phyloP scores from a whole-genome alignment of 23 tunicate species.

The Trididemnum nubilum region DNA sequence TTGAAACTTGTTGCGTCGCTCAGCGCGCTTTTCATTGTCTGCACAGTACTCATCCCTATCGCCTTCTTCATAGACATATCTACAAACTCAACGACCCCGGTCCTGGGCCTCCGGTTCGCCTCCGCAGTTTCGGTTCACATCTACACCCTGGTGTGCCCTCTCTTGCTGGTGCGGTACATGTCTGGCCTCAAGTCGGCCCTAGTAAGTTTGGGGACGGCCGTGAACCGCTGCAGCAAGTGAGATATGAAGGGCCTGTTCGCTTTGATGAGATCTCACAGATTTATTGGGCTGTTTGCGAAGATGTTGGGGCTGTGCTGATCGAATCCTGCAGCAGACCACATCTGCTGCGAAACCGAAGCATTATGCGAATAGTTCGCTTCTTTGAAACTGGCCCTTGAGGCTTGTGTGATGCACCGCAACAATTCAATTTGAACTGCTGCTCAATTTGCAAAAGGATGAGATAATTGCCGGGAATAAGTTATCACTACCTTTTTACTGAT shows the following conservation, averaged over 20 bases:
- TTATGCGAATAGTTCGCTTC: too few relatives aligned
- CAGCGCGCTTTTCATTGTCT: conserved; percentile 32
- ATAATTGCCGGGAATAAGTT: too few relatives aligned
- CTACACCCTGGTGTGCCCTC: conserved; percentile 56
- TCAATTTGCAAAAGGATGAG: too few relatives aligned
- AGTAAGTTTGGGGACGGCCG: not conserved
- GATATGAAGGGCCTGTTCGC: not conserved
- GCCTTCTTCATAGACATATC: conserved; percentile 43
- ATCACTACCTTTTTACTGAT: too few relatives aligned
- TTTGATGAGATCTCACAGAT: too few relatives aligned
- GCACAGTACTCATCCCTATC: conserved; percentile 41
- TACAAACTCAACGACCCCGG: not conserved
- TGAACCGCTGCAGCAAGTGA: not conserved
- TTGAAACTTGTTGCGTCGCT: conserved; percentile 36
- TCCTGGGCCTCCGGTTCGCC: conserved; percentile 10
- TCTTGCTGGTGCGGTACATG: conserved; percentile 50
- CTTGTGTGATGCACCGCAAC: too few relatives aligned
- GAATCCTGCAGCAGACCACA: too few relatives aligned
- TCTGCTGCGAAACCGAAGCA: too few relatives aligned
- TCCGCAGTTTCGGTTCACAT: conserved; percentile 42
- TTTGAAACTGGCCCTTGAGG: too few relatives aligned
- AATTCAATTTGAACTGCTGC: too few relatives aligned
- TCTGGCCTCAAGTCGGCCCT: conserved; percentile 37
- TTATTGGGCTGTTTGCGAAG: too few relatives aligned
- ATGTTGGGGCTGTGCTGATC: too few relatives aligned